Conservation (phyloP, 2,797 vertebrate genomes). For the Phalloptychus januarius region DNA sequence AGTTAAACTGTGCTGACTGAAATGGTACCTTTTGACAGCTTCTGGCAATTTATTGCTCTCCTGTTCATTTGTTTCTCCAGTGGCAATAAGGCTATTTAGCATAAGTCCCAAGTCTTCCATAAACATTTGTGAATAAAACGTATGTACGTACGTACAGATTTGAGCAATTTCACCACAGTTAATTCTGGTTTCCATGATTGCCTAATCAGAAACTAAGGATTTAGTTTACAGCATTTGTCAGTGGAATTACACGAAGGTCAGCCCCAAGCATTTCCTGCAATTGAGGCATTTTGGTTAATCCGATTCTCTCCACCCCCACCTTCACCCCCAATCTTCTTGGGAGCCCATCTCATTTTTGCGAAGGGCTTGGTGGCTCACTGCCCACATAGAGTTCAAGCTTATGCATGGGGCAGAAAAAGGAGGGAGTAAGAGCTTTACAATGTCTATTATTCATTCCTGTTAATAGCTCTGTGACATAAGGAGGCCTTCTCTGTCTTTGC, state of each 20-base stretch:
- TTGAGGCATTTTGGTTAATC: slow-evolving; percentile 74
- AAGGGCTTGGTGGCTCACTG: slow-evolving; percentile 59
- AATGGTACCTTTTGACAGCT: slow-evolving; percentile 77
- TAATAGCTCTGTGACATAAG: slow-evolving; percentile 64
- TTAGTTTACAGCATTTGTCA: slow-evolving; percentile 61
- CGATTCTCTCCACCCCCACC: slow-evolving; percentile 54
- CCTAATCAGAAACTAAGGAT: slow-evolving; percentile 62
- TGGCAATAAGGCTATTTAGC: slow-evolving; percentile 54
- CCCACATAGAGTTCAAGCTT: slow-evolving; percentile 52
- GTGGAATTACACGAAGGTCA: slow-evolving; percentile 56
- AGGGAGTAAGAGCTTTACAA: slow-evolving; percentile 61
- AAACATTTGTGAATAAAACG: slow-evolving; percentile 16
- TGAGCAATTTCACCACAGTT: slow-evolving; percentile 23
- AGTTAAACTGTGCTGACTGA: slow-evolving; percentile 75
- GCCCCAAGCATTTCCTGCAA: slow-evolving; percentile 55
- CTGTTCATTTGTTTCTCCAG: slow-evolving; percentile 70
- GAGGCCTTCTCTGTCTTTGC: slow-evolving; percentile 44
- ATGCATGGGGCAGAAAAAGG: slow-evolving; percentile 57
- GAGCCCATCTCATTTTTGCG: slow-evolving; percentile 62
- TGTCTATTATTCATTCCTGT: slow-evolving; percentile 60
- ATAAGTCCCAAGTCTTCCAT: slow-evolving; percentile 41
- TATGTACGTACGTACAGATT: neutral
- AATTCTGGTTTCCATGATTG: slow-evolving; percentile 44
- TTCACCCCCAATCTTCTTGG: slow-evolving; percentile 65
- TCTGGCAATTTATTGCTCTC: slow-evolving; percentile 69